Evolutionary conservation across 2,797 vertebrate species (phyloP).

Genomic region (Forpus xanthops): DNA sequence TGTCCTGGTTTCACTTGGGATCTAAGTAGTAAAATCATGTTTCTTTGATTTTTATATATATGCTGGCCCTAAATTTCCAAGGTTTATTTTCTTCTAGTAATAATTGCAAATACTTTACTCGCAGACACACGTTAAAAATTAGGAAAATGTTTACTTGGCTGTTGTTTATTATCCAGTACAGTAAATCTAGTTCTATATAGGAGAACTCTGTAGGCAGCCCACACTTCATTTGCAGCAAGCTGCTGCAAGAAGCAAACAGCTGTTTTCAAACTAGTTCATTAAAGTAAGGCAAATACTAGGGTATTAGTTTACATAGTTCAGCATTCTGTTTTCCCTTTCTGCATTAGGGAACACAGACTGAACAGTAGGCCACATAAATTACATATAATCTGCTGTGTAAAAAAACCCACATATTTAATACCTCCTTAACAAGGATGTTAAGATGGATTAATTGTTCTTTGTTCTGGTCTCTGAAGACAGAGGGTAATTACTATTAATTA

Average conservation of each 20-base stretch:
- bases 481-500: slow-evolving; percentile 56
- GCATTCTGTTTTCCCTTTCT: background rate
- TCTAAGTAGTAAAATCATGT: background rate
- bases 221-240: background rate
- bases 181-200: background rate
- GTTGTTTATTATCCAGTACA: background rate
- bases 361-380: background rate
- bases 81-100: background rate
- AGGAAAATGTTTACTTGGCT: background rate
- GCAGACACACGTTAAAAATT: background rate
- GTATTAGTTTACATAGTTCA: background rate
- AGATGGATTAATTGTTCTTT: slow-evolving; percentile 57
- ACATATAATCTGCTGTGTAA: background rate
- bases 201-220: background rate
- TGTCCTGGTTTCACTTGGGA: background rate
- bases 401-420: background rate
- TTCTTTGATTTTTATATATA: background rate
- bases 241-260: background rate
- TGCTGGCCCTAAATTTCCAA: background rate
- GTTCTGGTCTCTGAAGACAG: slow-evolving; percentile 53
- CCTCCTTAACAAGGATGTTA: background rate
- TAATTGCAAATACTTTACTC: background rate
- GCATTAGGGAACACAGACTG: background rate
- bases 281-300: background rate
- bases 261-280: background rate